phyloP scores from a whole-genome alignment of 2,113 vertebrate genomes.

The Gymnocephalus cernua region DNA sequence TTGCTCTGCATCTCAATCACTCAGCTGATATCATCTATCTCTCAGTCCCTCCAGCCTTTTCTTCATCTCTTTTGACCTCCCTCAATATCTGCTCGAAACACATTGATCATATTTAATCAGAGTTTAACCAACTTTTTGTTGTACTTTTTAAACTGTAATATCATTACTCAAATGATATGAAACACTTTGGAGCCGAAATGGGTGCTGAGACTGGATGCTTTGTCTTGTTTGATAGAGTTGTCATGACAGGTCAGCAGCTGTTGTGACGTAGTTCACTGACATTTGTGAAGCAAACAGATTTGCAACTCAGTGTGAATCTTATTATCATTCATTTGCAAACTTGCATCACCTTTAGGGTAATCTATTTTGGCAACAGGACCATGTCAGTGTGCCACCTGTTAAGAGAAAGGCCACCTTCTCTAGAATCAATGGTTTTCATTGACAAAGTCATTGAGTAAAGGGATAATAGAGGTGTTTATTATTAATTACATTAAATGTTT shows the following conservation, averaged over 20 bases:
- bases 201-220: conserved; percentile 35
- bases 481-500: neutral
- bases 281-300: conserved; percentile 72
- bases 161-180: conserved; percentile 31
- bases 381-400: conserved; percentile 44
- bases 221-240: conserved; percentile 65
- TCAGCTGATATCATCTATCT: conserved; percentile 58
- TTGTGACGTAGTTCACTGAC: conserved; percentile 41
- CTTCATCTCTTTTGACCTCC: conserved; percentile 47
- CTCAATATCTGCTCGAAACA: conserved; percentile 31
- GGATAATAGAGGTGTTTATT: conserved; percentile 4
- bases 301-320: conserved; percentile 69
- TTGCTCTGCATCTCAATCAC: conserved; percentile 68
- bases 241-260: conserved; percentile 67
- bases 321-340: conserved; percentile 76
- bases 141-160: conserved; percentile 35
- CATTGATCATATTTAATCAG: conserved; percentile 53
- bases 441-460: conserved; percentile 38
- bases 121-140: conserved; percentile 36
- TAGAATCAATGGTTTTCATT: conserved; percentile 19
- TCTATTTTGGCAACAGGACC: conserved; percentile 55
- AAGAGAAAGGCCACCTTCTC: conserved; percentile 21
- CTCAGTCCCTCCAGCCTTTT: conserved; percentile 36
- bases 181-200: conserved; percentile 31
- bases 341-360: conserved; percentile 63